Base-by-base conservation (phyloP, 2,113 vertebrate genomes). In the Pseudois nayaur region DNA sequence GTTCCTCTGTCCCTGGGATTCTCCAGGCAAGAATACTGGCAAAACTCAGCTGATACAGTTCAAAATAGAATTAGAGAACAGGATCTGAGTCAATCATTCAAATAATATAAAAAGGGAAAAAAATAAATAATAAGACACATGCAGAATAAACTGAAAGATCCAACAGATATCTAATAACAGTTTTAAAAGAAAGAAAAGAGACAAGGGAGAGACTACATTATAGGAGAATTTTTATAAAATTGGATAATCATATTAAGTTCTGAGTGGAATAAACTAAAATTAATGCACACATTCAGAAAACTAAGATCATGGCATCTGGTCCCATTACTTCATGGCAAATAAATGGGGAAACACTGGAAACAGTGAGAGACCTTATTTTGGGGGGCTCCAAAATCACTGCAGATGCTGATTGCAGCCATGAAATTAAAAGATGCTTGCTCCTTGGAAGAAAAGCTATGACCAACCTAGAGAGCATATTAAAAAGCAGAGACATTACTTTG, bases 211-310 rank as follows among this genome's bases (percentile, higher is more conserved):
- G 13, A 4, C 27, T 67, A 33, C 85, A n/a, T 60, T 43, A n/a
- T 88, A 33, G 92, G 27, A 89, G 11, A 31, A 45, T 45, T 84
- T 64, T 67, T 92, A 8, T 8, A 60, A 71, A 89, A 74, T 25
- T 89, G 33, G 81, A 86, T 27, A 88, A 62, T 55, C 52, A 19
- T 15, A 36, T 91, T 67, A 76, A 64, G 43, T 55, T 76, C 59
- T 95, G 23, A 93, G n/a, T 52, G 13, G 21, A 89, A 74, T 89
- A 89, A 95, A 94, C 36, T 59, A 89, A 60, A 94, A 91, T 62
- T 64, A 95, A 87, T n/a, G 57, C 45, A 57, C 31, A 89, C 13
- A 36, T 71, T 71, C 64, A 71, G 67, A 71, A 71, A 71, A 71
- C 67, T 71, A 71, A 71, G n/a, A 40, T 40, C 67, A 71, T 40